These are phyloP conservation scores for Sebastes itinus DNA, from an alignment of 2,797 vertebrate species.

Conservation along the genomic window DNA sequence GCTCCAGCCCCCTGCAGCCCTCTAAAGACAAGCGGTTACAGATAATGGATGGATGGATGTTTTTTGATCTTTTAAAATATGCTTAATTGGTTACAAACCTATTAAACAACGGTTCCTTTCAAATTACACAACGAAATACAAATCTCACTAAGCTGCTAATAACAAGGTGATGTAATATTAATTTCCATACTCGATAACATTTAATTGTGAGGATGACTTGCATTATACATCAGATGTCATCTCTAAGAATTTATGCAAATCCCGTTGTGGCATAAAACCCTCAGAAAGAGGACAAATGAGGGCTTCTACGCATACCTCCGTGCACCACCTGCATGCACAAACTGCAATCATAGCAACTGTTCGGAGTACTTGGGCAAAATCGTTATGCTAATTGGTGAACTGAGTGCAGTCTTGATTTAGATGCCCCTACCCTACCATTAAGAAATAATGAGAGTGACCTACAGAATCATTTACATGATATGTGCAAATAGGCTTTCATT, in stretches of 20 bases:
- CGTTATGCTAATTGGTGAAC: constrained; percentile 22
- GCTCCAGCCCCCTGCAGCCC: background rate
- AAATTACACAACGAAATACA: background rate
- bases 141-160: background rate
- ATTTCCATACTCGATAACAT: background rate
- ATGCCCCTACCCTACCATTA: constrained; percentile 31
- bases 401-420: background rate
- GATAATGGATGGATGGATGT: background rate
- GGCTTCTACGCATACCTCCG: background rate
- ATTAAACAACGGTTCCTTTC: background rate
- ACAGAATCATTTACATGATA: constrained; percentile 35
- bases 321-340: background rate
- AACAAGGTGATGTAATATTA: background rate
- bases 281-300: background rate
- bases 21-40: background rate
- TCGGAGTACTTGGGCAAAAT: background rate
- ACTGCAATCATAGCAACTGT: background rate
- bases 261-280: background rate
- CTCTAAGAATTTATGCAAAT: constrained; percentile 13
- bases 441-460: constrained; percentile 51
- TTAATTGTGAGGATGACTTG: background rate
- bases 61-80: background rate
- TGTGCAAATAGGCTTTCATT: constrained; percentile 39
- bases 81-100: background rate
- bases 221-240: background rate